phyloP scores from a whole-genome alignment of 2,888 invertebrate species.

The Tubiluchus corallicola region DNA sequence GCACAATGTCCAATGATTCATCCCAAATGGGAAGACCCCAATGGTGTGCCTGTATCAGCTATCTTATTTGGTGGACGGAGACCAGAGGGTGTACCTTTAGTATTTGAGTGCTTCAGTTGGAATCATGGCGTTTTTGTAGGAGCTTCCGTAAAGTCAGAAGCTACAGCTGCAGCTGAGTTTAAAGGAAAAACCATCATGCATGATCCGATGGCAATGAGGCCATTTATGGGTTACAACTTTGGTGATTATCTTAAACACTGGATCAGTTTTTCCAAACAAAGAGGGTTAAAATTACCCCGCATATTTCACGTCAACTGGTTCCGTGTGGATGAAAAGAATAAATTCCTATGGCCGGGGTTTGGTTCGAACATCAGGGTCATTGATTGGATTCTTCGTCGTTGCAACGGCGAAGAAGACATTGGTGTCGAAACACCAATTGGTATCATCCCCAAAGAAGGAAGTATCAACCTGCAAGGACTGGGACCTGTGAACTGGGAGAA shows the following conservation, averaged over 20 bases:
- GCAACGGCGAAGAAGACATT: conserved; percentile 18
- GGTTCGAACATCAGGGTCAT: conserved; percentile 20
- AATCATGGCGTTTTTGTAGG: conserved; percentile 23
- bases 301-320: conserved; percentile 22
- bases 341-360: conserved; percentile 20
- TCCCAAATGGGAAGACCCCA: conserved; percentile 17
- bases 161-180: conserved; percentile 22
- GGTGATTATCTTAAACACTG: conserved; percentile 19
- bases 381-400: conserved; percentile 17
- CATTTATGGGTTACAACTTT: conserved; percentile 21
- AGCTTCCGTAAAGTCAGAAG: conserved; percentile 19
- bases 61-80: conserved; percentile 19
- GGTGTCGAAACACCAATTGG: conserved; percentile 25
- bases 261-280: conserved; percentile 15
- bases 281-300: too few species aligned
- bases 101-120: conserved; percentile 22
- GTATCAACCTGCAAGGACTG: background rate
- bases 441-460: conserved; percentile 21
- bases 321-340: conserved; percentile 14
- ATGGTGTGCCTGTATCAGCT: conserved; percentile 19
- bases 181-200: conserved; percentile 17
- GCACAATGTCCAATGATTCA: conserved; percentile 19
- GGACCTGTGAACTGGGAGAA: background rate
- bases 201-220: conserved; percentile 20
- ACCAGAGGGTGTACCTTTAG: conserved; percentile 21